phyloP scores from a whole-genome alignment of 1,140 invertebrate species.

The Drosophila repletoides region DNA sequence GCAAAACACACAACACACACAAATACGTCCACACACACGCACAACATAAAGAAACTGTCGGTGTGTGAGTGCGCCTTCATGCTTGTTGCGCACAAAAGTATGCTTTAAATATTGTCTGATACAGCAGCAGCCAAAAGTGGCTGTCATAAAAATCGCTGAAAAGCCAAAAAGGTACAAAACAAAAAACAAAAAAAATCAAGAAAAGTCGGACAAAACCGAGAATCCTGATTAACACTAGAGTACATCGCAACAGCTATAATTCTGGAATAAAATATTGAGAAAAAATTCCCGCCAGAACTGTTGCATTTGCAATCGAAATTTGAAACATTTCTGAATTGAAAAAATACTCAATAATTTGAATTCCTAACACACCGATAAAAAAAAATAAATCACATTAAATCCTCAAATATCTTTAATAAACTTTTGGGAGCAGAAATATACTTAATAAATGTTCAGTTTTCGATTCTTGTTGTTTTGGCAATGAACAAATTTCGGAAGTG shows the following conservation, averaged over 20 bases:
- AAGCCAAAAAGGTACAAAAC: conserved; percentile 7
- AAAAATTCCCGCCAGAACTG: too few relatives aligned
- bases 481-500: too few relatives aligned
- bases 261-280: too few relatives aligned
- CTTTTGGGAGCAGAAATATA: too few relatives aligned
- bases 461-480: too few relatives aligned
- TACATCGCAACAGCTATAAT: background rate
- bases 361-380: too few relatives aligned
- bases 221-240: background rate
- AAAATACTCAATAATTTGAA: too few relatives aligned
- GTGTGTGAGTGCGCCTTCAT: conserved; percentile 27
- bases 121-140: conserved; percentile 3
- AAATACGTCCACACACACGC: background rate
- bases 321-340: too few relatives aligned
- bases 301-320: too few relatives aligned
- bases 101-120: conserved; percentile 61
- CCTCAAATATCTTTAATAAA: too few relatives aligned
- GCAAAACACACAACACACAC: conserved; percentile 38
- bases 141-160: conserved; percentile 17
- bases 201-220: background rate
- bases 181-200: background rate
- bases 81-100: conserved; percentile 60
- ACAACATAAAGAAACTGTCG: conserved; percentile 6
- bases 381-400: too few relatives aligned
- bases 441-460: too few relatives aligned